Evolutionary conservation across 2,113 vertebrate species (phyloP), one percentile per base, ranked within the genome.

Genomic region (Phylloscopus whistleri): DNA sequence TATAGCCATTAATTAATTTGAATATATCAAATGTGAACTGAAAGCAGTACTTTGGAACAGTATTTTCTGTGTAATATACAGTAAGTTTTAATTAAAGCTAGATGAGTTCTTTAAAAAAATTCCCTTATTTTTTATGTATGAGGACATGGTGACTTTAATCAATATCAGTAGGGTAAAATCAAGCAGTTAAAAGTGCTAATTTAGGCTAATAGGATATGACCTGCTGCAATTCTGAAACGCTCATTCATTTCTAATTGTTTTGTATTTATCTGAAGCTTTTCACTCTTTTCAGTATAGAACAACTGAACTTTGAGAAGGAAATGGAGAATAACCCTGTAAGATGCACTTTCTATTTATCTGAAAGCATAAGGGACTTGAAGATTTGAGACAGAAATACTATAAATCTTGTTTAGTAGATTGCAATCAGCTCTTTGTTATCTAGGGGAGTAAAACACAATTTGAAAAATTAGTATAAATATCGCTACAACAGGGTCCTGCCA

Each of bases 1-100:
- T 95, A 93, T 51, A 95, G 49, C 6, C 62, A 87, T 92, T 96
- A 96, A 94, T 96, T 96, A 95, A 95, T 94, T 95, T 77, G 70
- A 93, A 59, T 93, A 43, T 59, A 86, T 94, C 75, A 91, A 69
- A 90, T 73, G 26, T 74, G 62, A 91, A 80, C 62, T 83, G 78
- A 95, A 97, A 94, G 59, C 67, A 88, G 63, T 77, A 85, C 43
- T 95, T 91, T 80, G 19, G n/a, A 94, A 35, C 30, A 83, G 33
- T 83, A n/a, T 90, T 96, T 96, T 93, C 82, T 85, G 10, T 90
- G 48, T 77, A 83, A 86, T 80, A 67, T 85, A 74, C 43, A 93
- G 75, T 81, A 80, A 53, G 78, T 75, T 87, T 63, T 85, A 95
- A 95, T 95, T 93, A 95, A 94, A 94, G 7, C 59, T 90, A 87